A percentile compares a stretch with the other conserved stretches of the same genome.
Evolutionary conservation across 2,797 vertebrate genomes (phyloP).

Genomic region (Gorsachius magnificus): DNA sequence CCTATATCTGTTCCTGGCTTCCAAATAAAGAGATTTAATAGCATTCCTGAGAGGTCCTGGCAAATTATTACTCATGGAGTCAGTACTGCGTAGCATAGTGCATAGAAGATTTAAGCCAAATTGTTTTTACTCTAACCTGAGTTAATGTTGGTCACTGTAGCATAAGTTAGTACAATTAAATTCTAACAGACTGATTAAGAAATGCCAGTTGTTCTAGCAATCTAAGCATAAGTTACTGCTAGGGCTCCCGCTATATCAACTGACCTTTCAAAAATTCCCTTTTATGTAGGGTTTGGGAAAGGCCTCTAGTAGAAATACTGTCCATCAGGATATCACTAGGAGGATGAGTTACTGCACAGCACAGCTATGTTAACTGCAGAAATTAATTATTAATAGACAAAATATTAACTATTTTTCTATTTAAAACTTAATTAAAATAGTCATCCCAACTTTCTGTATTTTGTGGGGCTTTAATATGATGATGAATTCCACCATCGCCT

Average conservation of each 20-base stretch:
- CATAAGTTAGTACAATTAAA: background rate
- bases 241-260: background rate
- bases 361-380: background rate
- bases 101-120: slow-evolving; percentile 9
- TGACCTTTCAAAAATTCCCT: background rate
- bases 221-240: background rate
- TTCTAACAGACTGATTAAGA: background rate
- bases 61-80: slow-evolving; percentile 25
- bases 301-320: background rate
- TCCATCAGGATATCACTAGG: background rate
- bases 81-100: background rate
- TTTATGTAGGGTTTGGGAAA: background rate
- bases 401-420: background rate
- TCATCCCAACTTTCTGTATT: background rate
- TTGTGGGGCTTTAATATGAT: background rate
- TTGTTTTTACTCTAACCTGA: background rate
- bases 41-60: background rate
- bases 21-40: slow-evolving; percentile 9
- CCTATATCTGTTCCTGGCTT: background rate
- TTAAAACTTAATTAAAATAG: background rate
- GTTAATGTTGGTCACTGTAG: background rate
- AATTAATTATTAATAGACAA: background rate
- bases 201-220: background rate
- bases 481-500: background rate
- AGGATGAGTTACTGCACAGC: background rate